A percentile compares a stretch with the other conserved stretches of the same genome.
phyloP scores from a whole-genome alignment of 2,888 invertebrate species.

The Megastigmus dorsalis region DNA sequence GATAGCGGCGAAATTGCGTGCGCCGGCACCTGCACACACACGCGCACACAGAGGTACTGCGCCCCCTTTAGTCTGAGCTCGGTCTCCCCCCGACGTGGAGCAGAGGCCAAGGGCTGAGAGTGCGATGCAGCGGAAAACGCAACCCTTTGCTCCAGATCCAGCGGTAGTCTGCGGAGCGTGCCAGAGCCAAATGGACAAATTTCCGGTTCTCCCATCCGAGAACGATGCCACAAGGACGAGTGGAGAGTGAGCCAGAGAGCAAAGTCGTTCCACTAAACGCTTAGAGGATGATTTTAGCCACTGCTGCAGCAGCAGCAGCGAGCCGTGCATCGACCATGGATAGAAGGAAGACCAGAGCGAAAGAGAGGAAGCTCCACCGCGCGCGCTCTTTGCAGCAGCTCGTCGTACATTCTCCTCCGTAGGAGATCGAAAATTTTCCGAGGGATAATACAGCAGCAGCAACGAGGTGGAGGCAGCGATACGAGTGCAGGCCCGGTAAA shows the following conservation, averaged over 20 bases:
- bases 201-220: conserved; percentile 9
- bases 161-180: too few species aligned
- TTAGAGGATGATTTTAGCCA: neutral
- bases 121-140: neutral
- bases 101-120: too few species aligned
- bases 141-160: neutral
- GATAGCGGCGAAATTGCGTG: too few species aligned
- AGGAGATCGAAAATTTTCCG: conserved; percentile 30
- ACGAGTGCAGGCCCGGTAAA: too few species aligned
- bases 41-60: neutral
- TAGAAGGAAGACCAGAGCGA: neutral
- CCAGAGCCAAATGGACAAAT: conserved; percentile 9
- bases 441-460: neutral
- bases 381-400: neutral
- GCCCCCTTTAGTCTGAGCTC: too few species aligned
- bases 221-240: neutral
- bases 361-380: neutral
- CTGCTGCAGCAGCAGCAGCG: neutral
- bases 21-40: neutral
- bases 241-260: neutral
- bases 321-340: neutral
- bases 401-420: neutral
- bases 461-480: too few species aligned
- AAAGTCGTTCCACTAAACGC: conserved; percentile 9
- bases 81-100: too few species aligned